Evolutionary conservation across 2,797 vertebrate genomes (phyloP).

Genomic region (Eupleurogrammus muticus): DNA sequence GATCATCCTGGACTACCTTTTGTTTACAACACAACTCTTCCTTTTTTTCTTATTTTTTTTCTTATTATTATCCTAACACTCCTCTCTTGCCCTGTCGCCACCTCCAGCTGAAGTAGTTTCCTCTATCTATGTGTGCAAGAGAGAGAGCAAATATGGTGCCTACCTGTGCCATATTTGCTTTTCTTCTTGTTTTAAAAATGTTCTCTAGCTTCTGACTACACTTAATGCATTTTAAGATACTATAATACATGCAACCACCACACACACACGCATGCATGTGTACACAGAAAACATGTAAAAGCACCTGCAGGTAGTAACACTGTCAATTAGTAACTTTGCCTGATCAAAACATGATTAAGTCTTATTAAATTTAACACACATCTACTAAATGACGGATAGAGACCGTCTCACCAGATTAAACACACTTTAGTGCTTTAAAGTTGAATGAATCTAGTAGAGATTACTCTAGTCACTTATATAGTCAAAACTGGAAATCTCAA

Average conservation of each 20-base stretch:
- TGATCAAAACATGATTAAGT: too few relatives aligned
- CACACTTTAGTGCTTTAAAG: too few relatives aligned
- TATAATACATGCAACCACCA: not conserved
- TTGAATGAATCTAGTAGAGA: too few relatives aligned
- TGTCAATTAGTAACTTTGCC: not conserved
- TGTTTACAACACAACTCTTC: conserved; percentile 38
- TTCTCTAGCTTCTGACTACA: conserved; percentile 14
- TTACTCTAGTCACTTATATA: too few relatives aligned
- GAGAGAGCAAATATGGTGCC: not conserved
- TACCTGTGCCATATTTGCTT: conserved; percentile 32
- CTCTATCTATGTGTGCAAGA: not conserved
- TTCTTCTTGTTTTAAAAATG: conserved; percentile 31
- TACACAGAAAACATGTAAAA: not conserved
- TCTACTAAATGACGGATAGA: too few relatives aligned
- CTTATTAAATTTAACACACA: not conserved
- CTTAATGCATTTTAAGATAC: not conserved
- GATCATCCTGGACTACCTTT: conserved; percentile 45
- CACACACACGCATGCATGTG: not conserved
- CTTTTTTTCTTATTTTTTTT: too few relatives aligned
- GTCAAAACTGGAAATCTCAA: too few relatives aligned
- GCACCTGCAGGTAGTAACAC: not conserved
- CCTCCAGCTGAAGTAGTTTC: conserved; percentile 49
- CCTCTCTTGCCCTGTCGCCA: conserved; percentile 59
- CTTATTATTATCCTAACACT: too few relatives aligned
- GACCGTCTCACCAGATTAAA: too few relatives aligned